Evolutionary conservation across 2,888 invertebrate species (phyloP), one percentile per base, ranked within the genome.

Genomic region (Plagodis pulveraria): DNA sequence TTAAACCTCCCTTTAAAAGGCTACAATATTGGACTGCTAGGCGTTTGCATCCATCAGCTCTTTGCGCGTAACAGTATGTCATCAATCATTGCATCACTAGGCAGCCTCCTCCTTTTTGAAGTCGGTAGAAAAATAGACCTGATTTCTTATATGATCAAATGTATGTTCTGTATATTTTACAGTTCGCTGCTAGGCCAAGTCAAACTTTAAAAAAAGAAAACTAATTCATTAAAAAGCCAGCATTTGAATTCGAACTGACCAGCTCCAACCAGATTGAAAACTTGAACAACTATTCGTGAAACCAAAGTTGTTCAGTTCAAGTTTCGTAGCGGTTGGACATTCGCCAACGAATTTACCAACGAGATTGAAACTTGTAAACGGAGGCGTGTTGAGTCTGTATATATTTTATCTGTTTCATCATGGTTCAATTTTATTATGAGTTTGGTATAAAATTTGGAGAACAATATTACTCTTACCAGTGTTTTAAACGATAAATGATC

Each of bases 271-370:
- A 49, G 58, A 58, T 58, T 58, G 58, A 38, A 35, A 53, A 58
- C 50, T 58, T 44, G 47, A n/a, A 35, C 10, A 53, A 58, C 48
- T 45, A 46, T 58, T 36, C 50, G 22, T 12, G n/a, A 58, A 48
- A 52, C 50, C 9, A 33, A 41, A 54, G 50, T 56, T 48, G 51
- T 51, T 52, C 46, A 41, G 38, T 40, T 41, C 54, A 48, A 51
- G 48, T 52, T 45, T 46, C 33, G 38, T 11, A 43, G 54, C 35
- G 32, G 51, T 49, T 60, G 60, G 60, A 60, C 44, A 0, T 10
- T 11, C 48, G 60, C 60, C 60, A 60, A 40, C 44, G 51, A 56
- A 56, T 56, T 60, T 52, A 44, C 52, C 36, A 54, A 50, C 43
- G 54, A 33, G 45, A 56, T 52, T 51, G 43, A 47, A 56, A 60